phyloP scores from a whole-genome alignment of 2,113 vertebrate genomes.

The Sinocyclocheilus anshuiensis region DNA sequence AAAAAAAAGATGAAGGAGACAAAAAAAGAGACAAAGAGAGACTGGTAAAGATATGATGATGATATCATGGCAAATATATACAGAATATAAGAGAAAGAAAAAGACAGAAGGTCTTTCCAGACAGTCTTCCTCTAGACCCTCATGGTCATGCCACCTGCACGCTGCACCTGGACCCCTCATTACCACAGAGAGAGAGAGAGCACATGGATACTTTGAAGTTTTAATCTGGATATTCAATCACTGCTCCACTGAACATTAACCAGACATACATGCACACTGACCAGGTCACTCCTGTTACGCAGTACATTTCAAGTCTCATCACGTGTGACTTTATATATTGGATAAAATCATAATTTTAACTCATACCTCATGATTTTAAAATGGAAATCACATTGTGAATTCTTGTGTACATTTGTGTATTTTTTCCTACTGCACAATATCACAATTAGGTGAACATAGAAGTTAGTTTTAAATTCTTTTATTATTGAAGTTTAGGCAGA shows the following conservation, averaged over 20 bases:
- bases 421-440: no score
- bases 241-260: constrained; percentile 57
- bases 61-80: constrained; percentile 56
- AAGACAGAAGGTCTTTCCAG: constrained; percentile 59
- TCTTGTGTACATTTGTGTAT: not conserved
- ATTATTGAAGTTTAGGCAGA: not conserved
- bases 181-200: constrained; percentile 55
- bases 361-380: not conserved
- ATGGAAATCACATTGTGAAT: not conserved
- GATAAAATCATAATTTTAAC: not conserved
- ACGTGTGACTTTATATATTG: not conserved
- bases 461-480: not conserved
- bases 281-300: not conserved
- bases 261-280: constrained; percentile 35
- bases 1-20: constrained; percentile 67
- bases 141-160: constrained; percentile 73
- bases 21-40: constrained; percentile 10
- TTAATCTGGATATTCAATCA: constrained; percentile 71
- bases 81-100: constrained; percentile 33
- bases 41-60: constrained; percentile 58
- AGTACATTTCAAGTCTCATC: not conserved
- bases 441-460: no score
- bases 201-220: constrained; percentile 63
- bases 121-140: constrained; percentile 62
- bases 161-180: constrained; percentile 72